Evolutionary conservation across 2,113 vertebrate genomes (phyloP).

Genomic region (Scopus umbretta): DNA sequence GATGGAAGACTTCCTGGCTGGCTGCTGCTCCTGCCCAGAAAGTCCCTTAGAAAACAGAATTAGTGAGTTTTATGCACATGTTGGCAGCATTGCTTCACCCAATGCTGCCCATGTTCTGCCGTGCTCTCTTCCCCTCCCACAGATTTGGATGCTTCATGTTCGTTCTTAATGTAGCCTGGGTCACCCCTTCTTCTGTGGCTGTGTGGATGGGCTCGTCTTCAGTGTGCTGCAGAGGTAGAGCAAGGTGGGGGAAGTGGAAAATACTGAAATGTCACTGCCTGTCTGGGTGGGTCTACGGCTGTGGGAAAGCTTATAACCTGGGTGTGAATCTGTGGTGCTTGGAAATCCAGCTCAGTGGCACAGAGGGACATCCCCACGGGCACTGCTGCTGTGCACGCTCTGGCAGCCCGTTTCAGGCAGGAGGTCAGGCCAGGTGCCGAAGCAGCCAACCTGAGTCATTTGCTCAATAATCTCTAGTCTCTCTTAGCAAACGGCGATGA

Average conservation of each 20-base stretch:
- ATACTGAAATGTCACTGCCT: background rate
- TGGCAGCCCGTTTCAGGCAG: background rate
- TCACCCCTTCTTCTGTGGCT: background rate
- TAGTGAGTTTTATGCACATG: background rate
- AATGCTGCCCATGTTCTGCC: background rate
- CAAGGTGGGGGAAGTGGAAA: background rate
- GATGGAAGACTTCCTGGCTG: constrained; percentile 10
- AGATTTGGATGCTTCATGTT: background rate
- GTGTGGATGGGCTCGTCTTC: background rate
- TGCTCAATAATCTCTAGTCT: background rate
- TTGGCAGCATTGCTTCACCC: background rate
- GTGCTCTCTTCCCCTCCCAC: background rate
- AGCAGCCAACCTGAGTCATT: background rate
- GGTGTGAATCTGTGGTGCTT: background rate
- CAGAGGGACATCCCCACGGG: rapidly evolving
- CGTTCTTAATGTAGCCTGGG: background rate
- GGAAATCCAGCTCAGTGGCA: background rate
- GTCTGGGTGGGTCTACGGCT: background rate
- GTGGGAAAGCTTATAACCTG: background rate
- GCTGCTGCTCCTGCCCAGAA: background rate
- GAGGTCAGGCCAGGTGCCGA: background rate
- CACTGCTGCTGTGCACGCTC: rapidly evolving
- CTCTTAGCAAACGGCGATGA: background rate
- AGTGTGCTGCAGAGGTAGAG: background rate
- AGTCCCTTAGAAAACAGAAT: background rate